Base-by-base conservation (phyloP, 2,113 vertebrate species). In the Bungarus multicinctus region DNA sequence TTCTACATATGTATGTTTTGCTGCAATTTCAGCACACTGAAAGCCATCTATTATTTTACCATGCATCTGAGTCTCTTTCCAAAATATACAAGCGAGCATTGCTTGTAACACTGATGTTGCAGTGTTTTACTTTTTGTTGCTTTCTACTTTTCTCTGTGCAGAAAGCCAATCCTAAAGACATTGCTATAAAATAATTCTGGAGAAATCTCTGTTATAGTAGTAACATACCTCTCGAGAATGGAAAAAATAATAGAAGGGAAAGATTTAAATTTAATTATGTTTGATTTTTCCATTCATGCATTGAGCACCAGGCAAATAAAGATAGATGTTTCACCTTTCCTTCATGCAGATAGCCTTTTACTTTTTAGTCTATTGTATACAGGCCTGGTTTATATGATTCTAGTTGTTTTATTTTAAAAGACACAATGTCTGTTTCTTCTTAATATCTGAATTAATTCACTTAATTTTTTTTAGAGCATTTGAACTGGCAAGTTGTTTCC, bases 401-500 rank as follows among this genome's bases (percentile, higher is more conserved):
- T 20, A 69, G 23, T 47, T 11, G 14, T 90, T 90, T 45, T 53
- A 23, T 90, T 90, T 60, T 64, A 81, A 81, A 23, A 43, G 74
- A 47, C 87, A 88, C 94, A 91, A n/a, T 47, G 88, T 1, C 60
- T 90, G 50, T 92, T 85, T 64, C 27, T 93, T 57, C 92, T 85
- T 93, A 1, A 87, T 94, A 94, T 97, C 94, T 94, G 94, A 95
- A 94, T 57, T 89, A 91, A 87, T 34, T 43, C 50, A 57, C 1
- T 91, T 87, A 6, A 22, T 57, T 89, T 89, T 52, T 16, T 50
- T 94, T 94, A 95, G 95, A 95, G 93, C 90, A 91, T 92, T 12
- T 54, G 89, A 27, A 74, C 0, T 90, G 93, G 87, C 94, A 94
- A 91, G 90, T 81, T 16, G 34, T 12, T 43, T 47, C 47, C 57